phyloP scores from a whole-genome alignment of 2,113 vertebrate genomes.

The Chaetodon trifascialis region DNA sequence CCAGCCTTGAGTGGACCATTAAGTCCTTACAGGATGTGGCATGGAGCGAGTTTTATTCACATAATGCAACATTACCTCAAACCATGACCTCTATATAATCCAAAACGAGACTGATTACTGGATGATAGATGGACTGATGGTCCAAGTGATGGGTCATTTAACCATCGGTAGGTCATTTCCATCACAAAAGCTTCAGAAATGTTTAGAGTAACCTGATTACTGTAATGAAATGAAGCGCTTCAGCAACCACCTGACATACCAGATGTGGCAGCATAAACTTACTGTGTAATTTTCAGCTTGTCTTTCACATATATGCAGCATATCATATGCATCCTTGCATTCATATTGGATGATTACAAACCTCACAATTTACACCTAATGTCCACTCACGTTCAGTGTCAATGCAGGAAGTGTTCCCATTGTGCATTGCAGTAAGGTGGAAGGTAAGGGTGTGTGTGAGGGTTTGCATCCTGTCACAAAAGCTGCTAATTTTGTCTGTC shows the following conservation, averaged over 20 bases:
- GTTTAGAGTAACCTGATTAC: constrained; percentile 4
- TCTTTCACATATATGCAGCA: background rate
- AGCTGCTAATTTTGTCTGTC: too few species aligned
- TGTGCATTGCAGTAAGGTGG: too few species aligned
- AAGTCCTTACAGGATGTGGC: background rate
- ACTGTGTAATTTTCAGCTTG: background rate
- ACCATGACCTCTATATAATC: constrained; percentile 1
- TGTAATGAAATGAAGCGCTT: constrained; percentile 3
- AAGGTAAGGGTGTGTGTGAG: too few species aligned
- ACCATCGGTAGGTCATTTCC: background rate
- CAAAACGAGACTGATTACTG: constrained; percentile 10
- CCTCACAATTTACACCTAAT: background rate
- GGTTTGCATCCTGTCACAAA: too few species aligned
- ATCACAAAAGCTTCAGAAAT: constrained; percentile 21
- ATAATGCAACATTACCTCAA: constrained; percentile 36
- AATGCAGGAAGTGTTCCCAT: background rate
- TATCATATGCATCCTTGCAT: background rate
- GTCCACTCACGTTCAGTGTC: background rate
- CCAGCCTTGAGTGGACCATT: constrained; percentile 11
- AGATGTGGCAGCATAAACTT: background rate
- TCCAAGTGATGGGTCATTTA: constrained; percentile 32
- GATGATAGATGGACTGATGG: constrained; percentile 9
- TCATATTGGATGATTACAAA: background rate
- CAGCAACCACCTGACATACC: background rate
- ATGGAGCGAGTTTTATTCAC: constrained; percentile 16